Evolutionary conservation across 1,140 invertebrate genomes (phyloP).

Genomic region (Streblospio benedicti): DNA sequence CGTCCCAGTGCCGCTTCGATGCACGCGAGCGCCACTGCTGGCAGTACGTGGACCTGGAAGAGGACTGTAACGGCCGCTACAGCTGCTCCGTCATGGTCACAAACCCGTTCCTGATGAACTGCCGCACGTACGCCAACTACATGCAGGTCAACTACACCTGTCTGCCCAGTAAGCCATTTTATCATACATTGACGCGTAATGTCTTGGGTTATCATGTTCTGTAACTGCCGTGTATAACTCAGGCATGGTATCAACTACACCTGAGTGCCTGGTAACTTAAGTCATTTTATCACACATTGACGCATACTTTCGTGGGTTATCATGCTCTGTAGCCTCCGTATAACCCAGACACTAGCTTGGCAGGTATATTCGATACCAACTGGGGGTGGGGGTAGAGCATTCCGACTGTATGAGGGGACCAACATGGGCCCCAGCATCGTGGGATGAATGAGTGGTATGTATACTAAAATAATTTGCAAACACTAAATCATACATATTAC

Average conservation of each 20-base stretch:
- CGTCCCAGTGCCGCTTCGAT: not conserved
- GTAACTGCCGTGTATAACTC: not conserved
- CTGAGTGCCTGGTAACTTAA: too few species aligned
- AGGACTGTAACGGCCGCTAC: not conserved
- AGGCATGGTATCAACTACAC: too few species aligned
- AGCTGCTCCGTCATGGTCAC: not conserved
- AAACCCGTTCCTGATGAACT: not conserved
- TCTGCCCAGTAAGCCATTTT: not conserved
- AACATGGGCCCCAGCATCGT: too few species aligned
- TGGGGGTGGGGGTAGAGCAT: too few species aligned
- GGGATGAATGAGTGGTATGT: too few species aligned
- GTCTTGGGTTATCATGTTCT: not conserved
- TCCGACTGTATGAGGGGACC: too few species aligned
- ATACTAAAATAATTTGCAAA: too few species aligned
- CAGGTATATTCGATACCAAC: too few species aligned
- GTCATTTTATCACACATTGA: too few species aligned
- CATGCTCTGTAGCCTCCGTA: not conserved
- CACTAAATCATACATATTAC: too few species aligned
- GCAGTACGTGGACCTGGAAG: not conserved
- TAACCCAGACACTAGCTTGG: not conserved
- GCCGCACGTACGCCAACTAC: not conserved
- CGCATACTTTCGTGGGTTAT: not conserved
- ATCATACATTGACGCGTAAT: not conserved
- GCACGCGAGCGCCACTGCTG: not conserved
- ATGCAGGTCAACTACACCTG: slow-evolving; percentile 7